Conservation (phyloP, 35 echinoderm and acorn worm genomes). For the Diadema setosum region DNA sequence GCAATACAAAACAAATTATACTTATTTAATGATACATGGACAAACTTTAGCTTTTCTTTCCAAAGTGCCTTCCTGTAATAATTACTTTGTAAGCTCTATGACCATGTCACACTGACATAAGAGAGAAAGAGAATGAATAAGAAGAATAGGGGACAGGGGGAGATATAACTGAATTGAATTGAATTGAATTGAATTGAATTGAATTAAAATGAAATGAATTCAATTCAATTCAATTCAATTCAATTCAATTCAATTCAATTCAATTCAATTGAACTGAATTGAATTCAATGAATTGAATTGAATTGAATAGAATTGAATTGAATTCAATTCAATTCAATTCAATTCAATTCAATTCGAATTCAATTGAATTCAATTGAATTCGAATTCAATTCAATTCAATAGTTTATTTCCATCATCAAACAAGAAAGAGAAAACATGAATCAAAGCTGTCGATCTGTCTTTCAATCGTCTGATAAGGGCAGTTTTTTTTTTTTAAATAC, state of each 20-base stretch:
- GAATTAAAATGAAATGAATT: not conserved
- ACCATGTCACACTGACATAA: too few relatives aligned
- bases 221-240: not conserved
- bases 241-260: not conserved
- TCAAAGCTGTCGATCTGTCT: too few relatives aligned
- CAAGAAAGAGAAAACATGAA: not conserved
- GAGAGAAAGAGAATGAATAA: not conserved
- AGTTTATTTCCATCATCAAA: not conserved
- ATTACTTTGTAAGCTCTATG: too few relatives aligned
- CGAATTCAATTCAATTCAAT: not conserved
- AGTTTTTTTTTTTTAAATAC: too few relatives aligned
- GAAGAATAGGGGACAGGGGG: not conserved
- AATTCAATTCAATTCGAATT: not conserved
- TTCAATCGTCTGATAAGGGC: too few relatives aligned
- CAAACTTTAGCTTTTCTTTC: too few relatives aligned
- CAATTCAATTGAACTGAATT: not conserved
- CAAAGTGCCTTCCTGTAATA: too few relatives aligned
- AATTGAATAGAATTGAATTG: not conserved
- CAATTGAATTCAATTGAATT: not conserved
- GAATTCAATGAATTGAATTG: not conserved
- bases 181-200: not conserved
- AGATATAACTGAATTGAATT: not conserved
- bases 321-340: not conserved
- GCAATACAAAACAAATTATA: too few relatives aligned
- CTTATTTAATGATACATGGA: too few relatives aligned